Base-by-base conservation (phyloP, 2,888 invertebrate genomes). In the Amphimallon solstitiale region DNA sequence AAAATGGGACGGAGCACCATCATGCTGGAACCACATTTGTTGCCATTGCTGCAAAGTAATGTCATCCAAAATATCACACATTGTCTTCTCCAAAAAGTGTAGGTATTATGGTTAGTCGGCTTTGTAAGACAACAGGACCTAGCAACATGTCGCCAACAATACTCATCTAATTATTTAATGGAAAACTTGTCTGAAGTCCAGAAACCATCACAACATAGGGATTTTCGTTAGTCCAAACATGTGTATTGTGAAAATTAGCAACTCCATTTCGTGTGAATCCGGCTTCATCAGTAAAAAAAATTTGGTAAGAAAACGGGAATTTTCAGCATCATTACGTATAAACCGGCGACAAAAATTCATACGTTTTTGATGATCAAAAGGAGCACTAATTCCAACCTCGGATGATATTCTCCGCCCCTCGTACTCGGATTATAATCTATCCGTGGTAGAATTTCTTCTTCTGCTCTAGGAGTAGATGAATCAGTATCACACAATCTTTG, bases 1-100 rank as follows among this genome's bases (percentile, higher is more conserved):
- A 52, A 45, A 17, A 63, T 51, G 51, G n/a, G 63, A 37, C 14
- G 51, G 51, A 9, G 48, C 62, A 49, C 62, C 62, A 51, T 62
- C 29, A 46, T 34, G 51, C 37, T 63, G 52, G 49, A 40, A 63
- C 62, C 61, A 62, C 4, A 52, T 63, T 49, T 49, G 12, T 49
- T 19, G 23, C 5, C 5, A 4, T 23, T 23, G 23, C 3, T 23
- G 3, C 21, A 9, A 19, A 12, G 29, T 7, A 49, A 49, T 23
- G 2, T n/a, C 19, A 17, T 19, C 49, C 15, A 19, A 49, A 19
- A 17, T 12, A n/a, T 49, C 19, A 23, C 14, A 17, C 49, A 17
- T 15, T 14, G 15, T 14, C 19, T 2, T 19, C 21, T 49, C 3
- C 23, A 4, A 5, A 2, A 23, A 6, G 4, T 40, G 2, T 14